phyloP scores from a whole-genome alignment of 2,797 vertebrate species.

The Chelon labrosus region DNA sequence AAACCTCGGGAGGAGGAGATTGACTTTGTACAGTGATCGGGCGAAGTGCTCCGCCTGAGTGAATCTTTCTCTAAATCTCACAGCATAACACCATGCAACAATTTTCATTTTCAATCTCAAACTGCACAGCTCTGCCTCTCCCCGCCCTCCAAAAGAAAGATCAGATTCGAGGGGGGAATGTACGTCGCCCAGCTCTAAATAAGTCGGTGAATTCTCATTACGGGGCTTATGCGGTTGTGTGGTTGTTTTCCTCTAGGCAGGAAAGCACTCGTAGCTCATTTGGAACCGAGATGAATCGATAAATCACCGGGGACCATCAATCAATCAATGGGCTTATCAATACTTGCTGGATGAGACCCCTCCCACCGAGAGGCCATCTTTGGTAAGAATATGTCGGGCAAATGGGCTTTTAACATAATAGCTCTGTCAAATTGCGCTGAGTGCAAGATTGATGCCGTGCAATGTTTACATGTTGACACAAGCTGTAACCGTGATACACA shows the following conservation, averaged over 20 bases:
- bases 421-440: slow-evolving; percentile 70
- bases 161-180: slow-evolving; percentile 7
- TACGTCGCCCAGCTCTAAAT: slow-evolving; percentile 38
- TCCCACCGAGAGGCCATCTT: slow-evolving; percentile 67
- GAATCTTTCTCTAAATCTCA: slow-evolving; percentile 65
- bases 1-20: slow-evolving; percentile 62
- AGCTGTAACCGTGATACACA: slow-evolving; percentile 68
- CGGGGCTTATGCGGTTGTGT: slow-evolving; percentile 39
- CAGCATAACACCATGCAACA: slow-evolving; percentile 58
- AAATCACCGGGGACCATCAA: slow-evolving; percentile 72
- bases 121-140: background rate
- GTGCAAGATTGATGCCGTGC: slow-evolving; percentile 71
- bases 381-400: slow-evolving; percentile 65
- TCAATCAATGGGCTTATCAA: slow-evolving; percentile 80
- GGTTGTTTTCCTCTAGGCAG: slow-evolving; percentile 62
- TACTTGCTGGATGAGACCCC: slow-evolving; percentile 63
- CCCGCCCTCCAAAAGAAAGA: slow-evolving; percentile 15
- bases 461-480: slow-evolving; percentile 71
- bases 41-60: slow-evolving; percentile 57
- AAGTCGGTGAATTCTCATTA: slow-evolving; percentile 69
- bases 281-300: slow-evolving; percentile 71
- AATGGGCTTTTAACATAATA: slow-evolving; percentile 82
- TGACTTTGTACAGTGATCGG: slow-evolving; percentile 65
- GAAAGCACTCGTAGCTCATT: slow-evolving; percentile 75
- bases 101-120: slow-evolving; percentile 73